Percentiles rank a stretch among this genome's conserved stretches.
Evolutionary conservation across 2,888 invertebrate species (phyloP).

Genomic region (Choreutis nemorana): DNA sequence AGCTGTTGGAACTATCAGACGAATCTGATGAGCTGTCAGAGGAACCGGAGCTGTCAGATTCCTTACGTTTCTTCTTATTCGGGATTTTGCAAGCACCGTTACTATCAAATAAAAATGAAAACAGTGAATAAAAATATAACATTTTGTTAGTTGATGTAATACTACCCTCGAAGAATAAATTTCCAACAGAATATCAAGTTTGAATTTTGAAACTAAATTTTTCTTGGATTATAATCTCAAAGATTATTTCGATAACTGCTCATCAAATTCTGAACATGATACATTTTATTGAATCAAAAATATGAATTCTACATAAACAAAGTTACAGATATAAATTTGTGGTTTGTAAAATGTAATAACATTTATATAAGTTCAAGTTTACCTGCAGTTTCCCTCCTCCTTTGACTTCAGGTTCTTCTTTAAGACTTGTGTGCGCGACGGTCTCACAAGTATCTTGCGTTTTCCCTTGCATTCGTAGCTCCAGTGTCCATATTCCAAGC

Average conservation of each 20-base stretch:
- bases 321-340: no score
- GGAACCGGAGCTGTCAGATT: conserved; percentile 31
- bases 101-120: conserved; percentile 16
- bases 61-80: conserved; percentile 39
- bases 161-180: no score
- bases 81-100: conserved; percentile 43
- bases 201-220: no score
- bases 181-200: no score
- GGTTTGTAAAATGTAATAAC: conserved; percentile 4
- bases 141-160: no score
- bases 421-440: conserved; percentile 82
- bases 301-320: no score
- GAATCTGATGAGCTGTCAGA: conserved; percentile 36
- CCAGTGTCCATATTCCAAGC: conserved; percentile 92
- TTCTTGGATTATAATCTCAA: no score
- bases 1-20: conserved; percentile 25
- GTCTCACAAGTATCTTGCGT: conserved; percentile 84
- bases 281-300: no score
- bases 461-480: conserved; percentile 93
- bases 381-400: conserved; percentile 47
- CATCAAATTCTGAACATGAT: no score
- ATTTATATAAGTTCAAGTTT: conserved; percentile 5
- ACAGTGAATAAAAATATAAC: no score
- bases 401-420: conserved; percentile 68
- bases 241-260: no score